Percentiles rank a stretch among this genome's conserved stretches.
Evolutionary conservation across 2,888 invertebrate genomes (phyloP).

Genomic region (Colletes collaris): DNA sequence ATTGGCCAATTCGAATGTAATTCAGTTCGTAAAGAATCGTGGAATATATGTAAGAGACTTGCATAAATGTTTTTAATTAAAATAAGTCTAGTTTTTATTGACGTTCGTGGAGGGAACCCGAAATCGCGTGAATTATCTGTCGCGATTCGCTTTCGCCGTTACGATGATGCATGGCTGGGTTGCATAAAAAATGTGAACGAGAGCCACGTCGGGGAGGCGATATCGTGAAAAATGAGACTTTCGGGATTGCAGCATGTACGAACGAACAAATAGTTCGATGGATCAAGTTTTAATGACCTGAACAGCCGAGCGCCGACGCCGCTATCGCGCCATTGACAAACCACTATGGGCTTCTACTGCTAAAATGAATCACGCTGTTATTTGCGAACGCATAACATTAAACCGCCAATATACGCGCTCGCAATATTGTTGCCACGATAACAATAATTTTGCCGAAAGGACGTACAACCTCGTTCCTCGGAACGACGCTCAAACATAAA

Average conservation of each 20-base stretch:
- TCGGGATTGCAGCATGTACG: slow-evolving; percentile 71
- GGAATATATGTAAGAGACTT: slow-evolving; percentile 9
- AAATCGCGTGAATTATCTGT: slow-evolving; percentile 67
- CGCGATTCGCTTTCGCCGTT: slow-evolving; percentile 70
- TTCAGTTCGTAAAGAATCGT: neutral
- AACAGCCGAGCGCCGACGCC: slow-evolving; percentile 71
- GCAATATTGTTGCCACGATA: slow-evolving; percentile 64
- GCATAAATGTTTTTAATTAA: slow-evolving; percentile 53
- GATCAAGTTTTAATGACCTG: slow-evolving; percentile 76
- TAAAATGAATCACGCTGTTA: slow-evolving; percentile 71
- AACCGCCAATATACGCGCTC: slow-evolving; percentile 52
- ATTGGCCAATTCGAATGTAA: neutral
- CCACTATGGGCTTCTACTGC: slow-evolving; percentile 65
- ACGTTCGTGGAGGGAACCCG: slow-evolving; percentile 41
- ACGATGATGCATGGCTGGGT: slow-evolving; percentile 67
- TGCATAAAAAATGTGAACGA: slow-evolving; percentile 72
- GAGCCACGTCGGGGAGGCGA: slow-evolving; percentile 67
- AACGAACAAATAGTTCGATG: slow-evolving; percentile 74
- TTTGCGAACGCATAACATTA: slow-evolving; percentile 72
- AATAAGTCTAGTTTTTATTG: slow-evolving; percentile 60
- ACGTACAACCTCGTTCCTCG: slow-evolving; percentile 55
- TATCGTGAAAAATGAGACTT: slow-evolving; percentile 74
- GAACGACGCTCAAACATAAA: slow-evolving; percentile 20
- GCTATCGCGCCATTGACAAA: slow-evolving; percentile 76
- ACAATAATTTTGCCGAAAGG: slow-evolving; percentile 60